Evolutionary conservation across 2,113 vertebrate genomes (phyloP).

Genomic region (Cromileptes altivelis): DNA sequence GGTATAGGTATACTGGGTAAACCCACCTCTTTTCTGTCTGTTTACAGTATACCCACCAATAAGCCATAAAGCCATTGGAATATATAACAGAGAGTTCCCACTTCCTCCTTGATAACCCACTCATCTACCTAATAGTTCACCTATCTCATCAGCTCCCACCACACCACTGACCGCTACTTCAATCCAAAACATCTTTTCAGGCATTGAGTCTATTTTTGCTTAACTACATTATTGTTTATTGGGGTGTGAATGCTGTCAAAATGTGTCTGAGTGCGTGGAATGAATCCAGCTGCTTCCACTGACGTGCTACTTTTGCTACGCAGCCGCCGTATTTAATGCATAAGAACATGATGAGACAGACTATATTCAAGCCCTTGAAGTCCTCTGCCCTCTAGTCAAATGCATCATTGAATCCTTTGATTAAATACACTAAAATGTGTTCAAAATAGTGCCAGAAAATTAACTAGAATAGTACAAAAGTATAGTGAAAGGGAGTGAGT

Average conservation of each 20-base stretch:
- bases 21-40: no score
- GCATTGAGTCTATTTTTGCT: background rate
- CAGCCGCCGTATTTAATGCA: background rate
- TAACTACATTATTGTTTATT: slow-evolving; percentile 45
- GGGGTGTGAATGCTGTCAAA: slow-evolving; percentile 43
- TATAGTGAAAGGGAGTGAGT: background rate
- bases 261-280: slow-evolving; percentile 20
- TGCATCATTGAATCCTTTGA: background rate
- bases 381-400: background rate
- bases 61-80: no score
- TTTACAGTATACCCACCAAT: no score
- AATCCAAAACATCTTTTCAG: background rate
- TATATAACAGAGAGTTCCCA: no score
- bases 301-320: slow-evolving; percentile 6
- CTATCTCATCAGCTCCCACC: no score
- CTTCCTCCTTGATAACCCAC: no score
- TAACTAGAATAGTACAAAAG: background rate
- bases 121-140: no score
- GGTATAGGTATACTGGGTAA: no score
- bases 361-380: no score
- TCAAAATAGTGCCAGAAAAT: background rate
- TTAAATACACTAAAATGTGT: slow-evolving; percentile 3
- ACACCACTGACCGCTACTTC: background rate
- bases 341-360: slow-evolving; percentile 12
- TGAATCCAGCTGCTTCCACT: slow-evolving; percentile 50